Evolutionary conservation across 2,113 vertebrate species (phyloP).

Genomic region (Percina caprodes): DNA sequence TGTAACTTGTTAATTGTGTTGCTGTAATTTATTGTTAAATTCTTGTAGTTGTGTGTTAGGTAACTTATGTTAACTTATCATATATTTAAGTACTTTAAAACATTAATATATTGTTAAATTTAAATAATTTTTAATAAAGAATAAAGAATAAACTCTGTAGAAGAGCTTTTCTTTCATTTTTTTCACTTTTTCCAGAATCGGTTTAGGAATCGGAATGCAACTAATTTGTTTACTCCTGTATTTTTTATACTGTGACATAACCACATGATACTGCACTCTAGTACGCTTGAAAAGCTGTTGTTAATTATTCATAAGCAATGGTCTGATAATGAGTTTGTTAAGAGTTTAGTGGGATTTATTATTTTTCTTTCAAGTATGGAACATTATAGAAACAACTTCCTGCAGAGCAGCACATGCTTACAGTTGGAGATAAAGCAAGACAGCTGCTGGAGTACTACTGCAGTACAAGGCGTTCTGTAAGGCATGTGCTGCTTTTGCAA

Average conservation of each 20-base stretch:
- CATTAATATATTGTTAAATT: too few relatives aligned
- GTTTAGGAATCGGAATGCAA: neutral
- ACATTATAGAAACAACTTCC: neutral
- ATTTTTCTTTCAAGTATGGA: neutral
- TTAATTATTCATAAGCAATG: neutral
- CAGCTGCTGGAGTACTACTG: neutral
- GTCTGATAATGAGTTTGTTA: neutral
- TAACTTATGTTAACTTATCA: too few relatives aligned
- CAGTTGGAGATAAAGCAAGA: neutral
- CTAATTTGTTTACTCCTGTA: neutral
- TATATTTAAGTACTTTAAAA: too few relatives aligned
- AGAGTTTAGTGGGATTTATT: neutral
- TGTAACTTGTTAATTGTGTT: too few relatives aligned
- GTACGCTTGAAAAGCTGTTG: neutral
- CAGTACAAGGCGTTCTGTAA: neutral
- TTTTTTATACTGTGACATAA: neutral
- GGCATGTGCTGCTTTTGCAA: neutral
- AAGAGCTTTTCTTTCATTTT: too few relatives aligned
- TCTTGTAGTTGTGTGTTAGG: too few relatives aligned
- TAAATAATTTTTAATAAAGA: too few relatives aligned
- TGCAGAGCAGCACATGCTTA: too few relatives aligned
- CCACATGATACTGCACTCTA: neutral
- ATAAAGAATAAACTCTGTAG: too few relatives aligned
- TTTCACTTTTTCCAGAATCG: too few relatives aligned
- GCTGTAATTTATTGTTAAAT: too few relatives aligned